A percentile compares a stretch with the other conserved stretches of the same genome.
Conservation (phyloP, 2,888 invertebrate species). For the Tribolium freemani region DNA sequence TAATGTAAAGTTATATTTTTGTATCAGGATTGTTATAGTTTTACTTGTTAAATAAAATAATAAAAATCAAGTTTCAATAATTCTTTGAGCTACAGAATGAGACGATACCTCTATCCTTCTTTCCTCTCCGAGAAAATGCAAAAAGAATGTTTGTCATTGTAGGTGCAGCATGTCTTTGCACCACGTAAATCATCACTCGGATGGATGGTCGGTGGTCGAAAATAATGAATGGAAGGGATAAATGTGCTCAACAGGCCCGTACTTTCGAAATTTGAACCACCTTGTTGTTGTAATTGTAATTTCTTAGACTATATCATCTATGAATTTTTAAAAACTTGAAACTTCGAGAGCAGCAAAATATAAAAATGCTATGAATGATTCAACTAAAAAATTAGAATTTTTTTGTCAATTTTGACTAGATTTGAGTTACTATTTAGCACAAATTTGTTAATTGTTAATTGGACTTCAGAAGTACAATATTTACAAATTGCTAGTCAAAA, state of each 20-base stretch:
- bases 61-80: neutral
- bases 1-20: slow-evolving; percentile 2
- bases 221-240: slow-evolving; percentile 31
- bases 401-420: no score
- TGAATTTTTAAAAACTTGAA: neutral
- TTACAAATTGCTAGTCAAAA: neutral
- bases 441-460: neutral
- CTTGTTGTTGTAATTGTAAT: no score
- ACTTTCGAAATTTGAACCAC: neutral
- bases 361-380: neutral
- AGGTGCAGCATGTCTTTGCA: neutral
- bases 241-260: neutral
- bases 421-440: no score
- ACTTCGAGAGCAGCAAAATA: neutral
- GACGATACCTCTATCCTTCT: neutral
- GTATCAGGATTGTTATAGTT: slow-evolving; percentile 5
- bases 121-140: neutral
- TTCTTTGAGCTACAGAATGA: neutral
- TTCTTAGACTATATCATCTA: no score
- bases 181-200: neutral
- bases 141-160: slow-evolving; percentile 6
- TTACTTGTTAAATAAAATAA: slow-evolving; percentile 3
- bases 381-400: no score
- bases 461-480: neutral
- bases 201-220: slow-evolving; percentile 10